A percentile compares a stretch with the other conserved stretches of the same genome.
Conservation (phyloP, 2,113 vertebrate species). For the Anhinga anhinga region DNA sequence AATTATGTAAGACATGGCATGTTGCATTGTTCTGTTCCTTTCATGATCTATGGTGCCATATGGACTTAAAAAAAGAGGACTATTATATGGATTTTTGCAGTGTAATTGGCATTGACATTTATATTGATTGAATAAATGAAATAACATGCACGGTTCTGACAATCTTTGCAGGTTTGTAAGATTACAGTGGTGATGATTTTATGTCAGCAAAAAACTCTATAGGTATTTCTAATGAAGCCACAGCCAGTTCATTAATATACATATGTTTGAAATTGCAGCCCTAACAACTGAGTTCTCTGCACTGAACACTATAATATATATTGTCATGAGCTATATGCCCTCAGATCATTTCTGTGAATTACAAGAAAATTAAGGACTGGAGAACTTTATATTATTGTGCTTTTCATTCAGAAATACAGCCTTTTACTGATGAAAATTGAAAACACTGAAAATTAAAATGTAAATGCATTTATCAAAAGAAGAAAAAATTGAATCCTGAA, state of each 20-base stretch:
- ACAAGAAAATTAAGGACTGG: conserved; percentile 58
- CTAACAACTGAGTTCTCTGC: conserved; percentile 41
- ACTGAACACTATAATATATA: conserved; percentile 40
- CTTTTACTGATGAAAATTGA: conserved; percentile 57
- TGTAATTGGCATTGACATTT: conserved; percentile 29
- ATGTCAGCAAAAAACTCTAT: conserved; percentile 48
- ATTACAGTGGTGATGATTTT: background rate
- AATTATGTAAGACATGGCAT: conserved; percentile 10
- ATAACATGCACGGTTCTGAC: conserved; percentile 15
- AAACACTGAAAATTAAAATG: conserved; percentile 67
- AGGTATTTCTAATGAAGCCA: conserved; percentile 56
- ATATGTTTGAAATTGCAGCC: conserved; percentile 53
- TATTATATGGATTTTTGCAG: conserved; percentile 29
- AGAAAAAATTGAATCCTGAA: conserved; percentile 43
- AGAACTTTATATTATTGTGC: conserved; percentile 61
- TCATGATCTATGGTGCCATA: conserved; percentile 23
- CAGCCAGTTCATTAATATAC: conserved; percentile 56
- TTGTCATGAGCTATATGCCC: conserved; percentile 36
- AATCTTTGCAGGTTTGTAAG: conserved; percentile 40
- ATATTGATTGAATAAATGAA: conserved; percentile 48
- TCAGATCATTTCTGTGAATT: conserved; percentile 60
- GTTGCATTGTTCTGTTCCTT: conserved; percentile 40
- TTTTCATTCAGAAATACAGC: conserved; percentile 41
- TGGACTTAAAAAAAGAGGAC: conserved; percentile 35
- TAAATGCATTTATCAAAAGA: conserved; percentile 64